These are phyloP conservation scores for Rhopalosiphum nymphaeae DNA, from an alignment of 2,888 invertebrate species.

Conservation along the genomic window DNA sequence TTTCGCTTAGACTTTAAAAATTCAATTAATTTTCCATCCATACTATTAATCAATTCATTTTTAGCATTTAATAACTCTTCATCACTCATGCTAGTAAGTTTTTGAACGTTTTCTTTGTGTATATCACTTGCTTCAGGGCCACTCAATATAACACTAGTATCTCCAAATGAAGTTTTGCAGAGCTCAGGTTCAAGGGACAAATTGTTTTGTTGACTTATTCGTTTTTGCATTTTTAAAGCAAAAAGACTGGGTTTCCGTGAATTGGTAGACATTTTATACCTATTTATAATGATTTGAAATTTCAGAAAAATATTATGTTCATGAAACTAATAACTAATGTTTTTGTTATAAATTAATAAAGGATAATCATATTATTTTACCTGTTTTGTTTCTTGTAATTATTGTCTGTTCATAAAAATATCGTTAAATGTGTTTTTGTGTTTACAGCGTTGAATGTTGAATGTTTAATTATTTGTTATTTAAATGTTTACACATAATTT, in stretches of 20 bases:
- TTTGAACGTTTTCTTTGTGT: slow-evolving; percentile 80
- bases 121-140: slow-evolving; percentile 73
- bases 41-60: slow-evolving; percentile 75
- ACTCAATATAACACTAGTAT: slow-evolving; percentile 68
- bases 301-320: slow-evolving; percentile 31
- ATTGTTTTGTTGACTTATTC: slow-evolving; percentile 67
- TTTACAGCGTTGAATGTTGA: too few relatives aligned
- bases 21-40: slow-evolving; percentile 79
- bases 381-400: not conserved
- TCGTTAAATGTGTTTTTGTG: too few relatives aligned
- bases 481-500: too few relatives aligned
- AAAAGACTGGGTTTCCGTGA: slow-evolving; percentile 72
- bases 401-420: not conserved
- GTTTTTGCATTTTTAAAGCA: slow-evolving; percentile 71
- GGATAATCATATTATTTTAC: slow-evolving; percentile 6
- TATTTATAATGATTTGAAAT: slow-evolving; percentile 40
- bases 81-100: slow-evolving; percentile 78
- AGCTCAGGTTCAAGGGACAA: not conserved
- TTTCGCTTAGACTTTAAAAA: slow-evolving; percentile 75
- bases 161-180: slow-evolving; percentile 61
- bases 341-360: not conserved
- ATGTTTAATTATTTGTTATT: too few relatives aligned
- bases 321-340: not conserved
- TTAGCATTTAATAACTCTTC: slow-evolving; percentile 83
- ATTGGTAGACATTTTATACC: slow-evolving; percentile 60